phyloP scores from a whole-genome alignment of 2,888 invertebrate genomes.

The Diogma glabrata region DNA sequence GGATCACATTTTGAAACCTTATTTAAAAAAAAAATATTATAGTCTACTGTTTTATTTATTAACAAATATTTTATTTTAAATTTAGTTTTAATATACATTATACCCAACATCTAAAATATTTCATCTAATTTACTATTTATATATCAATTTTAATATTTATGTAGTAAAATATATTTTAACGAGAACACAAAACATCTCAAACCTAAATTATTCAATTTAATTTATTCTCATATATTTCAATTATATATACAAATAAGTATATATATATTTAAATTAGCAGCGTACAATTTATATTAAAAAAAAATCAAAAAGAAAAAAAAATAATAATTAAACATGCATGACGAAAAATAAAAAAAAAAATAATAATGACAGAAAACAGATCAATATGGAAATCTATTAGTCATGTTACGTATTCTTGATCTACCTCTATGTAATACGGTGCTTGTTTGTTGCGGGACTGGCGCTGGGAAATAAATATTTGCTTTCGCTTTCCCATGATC shows the following conservation, averaged over 20 bases:
- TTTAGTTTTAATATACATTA: neutral
- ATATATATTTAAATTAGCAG: conserved; percentile 9
- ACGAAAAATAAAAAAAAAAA: conserved; percentile 2
- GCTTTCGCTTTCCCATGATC: conserved; percentile 38
- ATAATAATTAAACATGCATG: conserved; percentile 5
- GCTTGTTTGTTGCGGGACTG: conserved; percentile 16
- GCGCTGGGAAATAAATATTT: conserved; percentile 29
- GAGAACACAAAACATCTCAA: conserved; percentile 7
- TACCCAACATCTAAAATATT: conserved; percentile 6
- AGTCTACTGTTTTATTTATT: neutral
- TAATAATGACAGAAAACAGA: conserved; percentile 9
- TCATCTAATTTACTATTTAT: neutral
- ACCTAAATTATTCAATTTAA: neutral
- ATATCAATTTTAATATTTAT: neutral
- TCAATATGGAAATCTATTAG: conserved; percentile 28
- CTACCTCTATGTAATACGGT: conserved; percentile 38
- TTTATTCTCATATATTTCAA: neutral
- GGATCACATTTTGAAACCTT: conserved; percentile 9
- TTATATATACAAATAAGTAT: conserved; percentile 1
- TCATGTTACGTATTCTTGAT: conserved; percentile 33
- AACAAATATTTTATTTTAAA: conserved; percentile 1
- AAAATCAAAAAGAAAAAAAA: neutral
- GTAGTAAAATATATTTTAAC: conserved; percentile 2
- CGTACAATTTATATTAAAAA: conserved; percentile 9
- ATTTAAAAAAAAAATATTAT: conserved; percentile 3